These are phyloP conservation scores for Sciaenops ocellatus DNA, from an alignment of 2,797 vertebrate genomes.

Conservation along the genomic window DNA sequence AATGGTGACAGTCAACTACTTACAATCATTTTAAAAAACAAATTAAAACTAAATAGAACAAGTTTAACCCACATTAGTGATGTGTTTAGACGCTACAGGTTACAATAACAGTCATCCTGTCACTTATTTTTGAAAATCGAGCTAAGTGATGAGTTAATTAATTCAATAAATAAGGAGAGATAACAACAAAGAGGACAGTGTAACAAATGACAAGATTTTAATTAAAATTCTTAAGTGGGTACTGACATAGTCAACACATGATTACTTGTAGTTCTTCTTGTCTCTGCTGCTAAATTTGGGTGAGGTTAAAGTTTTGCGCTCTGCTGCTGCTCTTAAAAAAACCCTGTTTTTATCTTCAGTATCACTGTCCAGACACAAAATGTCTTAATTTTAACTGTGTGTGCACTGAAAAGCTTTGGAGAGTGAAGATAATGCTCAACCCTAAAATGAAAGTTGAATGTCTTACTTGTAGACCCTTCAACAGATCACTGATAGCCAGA, in stretches of 20 bases:
- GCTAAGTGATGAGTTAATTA: background rate
- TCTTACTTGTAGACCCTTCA: constrained; percentile 8
- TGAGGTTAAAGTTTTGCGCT: constrained; percentile 2
- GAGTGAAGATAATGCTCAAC: background rate
- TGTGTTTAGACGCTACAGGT: background rate
- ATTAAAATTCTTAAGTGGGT: too few relatives aligned
- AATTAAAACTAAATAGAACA: background rate
- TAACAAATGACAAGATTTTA: background rate
- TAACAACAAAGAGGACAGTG: constrained; percentile 2
- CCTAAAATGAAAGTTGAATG: background rate
- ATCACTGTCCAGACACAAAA: background rate
- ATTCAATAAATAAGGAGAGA: background rate
- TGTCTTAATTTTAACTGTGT: background rate
- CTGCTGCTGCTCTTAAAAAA: constrained; percentile 1
- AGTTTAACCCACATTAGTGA: background rate
- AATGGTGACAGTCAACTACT: constrained; percentile 2
- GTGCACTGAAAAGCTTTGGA: background rate
- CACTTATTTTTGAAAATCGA: background rate
- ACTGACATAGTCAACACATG: background rate
- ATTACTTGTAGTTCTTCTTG: background rate
- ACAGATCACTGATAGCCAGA: background rate
- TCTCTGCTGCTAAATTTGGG: background rate
- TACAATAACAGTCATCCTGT: background rate
- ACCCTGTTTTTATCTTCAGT: background rate
- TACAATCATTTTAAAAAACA: background rate